Base-by-base conservation (phyloP, 2,888 invertebrate genomes). In the Nipponacmea schrenckii region DNA sequence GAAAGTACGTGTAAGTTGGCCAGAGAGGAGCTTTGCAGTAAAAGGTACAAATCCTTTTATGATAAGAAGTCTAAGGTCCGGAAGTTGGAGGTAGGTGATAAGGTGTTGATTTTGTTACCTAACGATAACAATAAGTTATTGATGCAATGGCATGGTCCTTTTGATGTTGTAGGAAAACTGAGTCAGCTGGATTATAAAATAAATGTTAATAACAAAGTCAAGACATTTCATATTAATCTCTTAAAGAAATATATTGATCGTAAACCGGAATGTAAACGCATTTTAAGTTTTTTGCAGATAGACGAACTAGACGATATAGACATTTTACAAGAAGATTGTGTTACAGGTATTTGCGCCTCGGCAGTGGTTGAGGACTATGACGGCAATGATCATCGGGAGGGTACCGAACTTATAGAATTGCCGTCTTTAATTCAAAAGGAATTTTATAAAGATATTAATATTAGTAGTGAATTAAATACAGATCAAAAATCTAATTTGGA, bases 111-210 rank as follows among this genome's bases (percentile, higher is more conserved):
- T 3, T 63, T 77, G 15, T 64, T 74, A 24, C 75, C 75, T 0
- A 62, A 48, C 0, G 56, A 72, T 26, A 17, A 20, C 15, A 72
- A 75, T 12, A 77, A 74, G 62, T 31, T 77, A 17, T 24, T 64
- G 20, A 44, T 65, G 50, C 31, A 63, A 5, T 77, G 72, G 75
- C 48, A 73, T n/a, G 77, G 75, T 15, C 77, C 75, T 12, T 76
- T 50, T 66, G 10, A 7, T 7, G 69, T 77, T 15, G 46, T 63
- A 15, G 73, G 68, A 15, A 56, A 62, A 10, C 20, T 73, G 5
- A 62, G 65, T 10, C 26, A 50, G 5, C 1, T 12, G 14, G 72
- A 71, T 20, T 73, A 71, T 31, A 10, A 24, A 1, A 62, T 76
- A 17, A 24, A 62, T 26, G 39, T 74, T 20, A 48, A 64, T 12